phyloP scores from a whole-genome alignment of 1,140 invertebrate species.

The Bursaphelenchus mucronatus region DNA sequence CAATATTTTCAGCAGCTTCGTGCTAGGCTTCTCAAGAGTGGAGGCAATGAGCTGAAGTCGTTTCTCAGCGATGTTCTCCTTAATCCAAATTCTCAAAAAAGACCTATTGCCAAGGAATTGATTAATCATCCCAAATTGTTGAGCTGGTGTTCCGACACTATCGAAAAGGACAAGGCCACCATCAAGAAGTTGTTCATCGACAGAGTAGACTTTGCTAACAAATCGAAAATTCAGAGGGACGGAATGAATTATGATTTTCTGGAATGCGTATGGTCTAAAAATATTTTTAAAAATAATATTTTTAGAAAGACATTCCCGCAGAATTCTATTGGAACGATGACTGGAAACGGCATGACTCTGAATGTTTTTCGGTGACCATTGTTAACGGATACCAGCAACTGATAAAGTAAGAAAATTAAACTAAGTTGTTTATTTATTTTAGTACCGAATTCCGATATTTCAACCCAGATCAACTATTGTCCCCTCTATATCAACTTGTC shows the following conservation, averaged over 20 bases:
- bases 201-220: slow-evolving; percentile 43
- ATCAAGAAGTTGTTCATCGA: slow-evolving; percentile 34
- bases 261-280: slow-evolving; percentile 28
- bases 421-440: slow-evolving; percentile 20
- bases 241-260: slow-evolving; percentile 33
- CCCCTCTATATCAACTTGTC: slow-evolving; percentile 22
- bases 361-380: slow-evolving; percentile 26
- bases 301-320: slow-evolving; percentile 45
- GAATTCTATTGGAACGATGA: slow-evolving; percentile 49
- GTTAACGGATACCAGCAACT: background rate
- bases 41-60: slow-evolving; percentile 39
- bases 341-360: slow-evolving; percentile 39
- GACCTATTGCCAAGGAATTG: slow-evolving; percentile 22
- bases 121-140: slow-evolving; percentile 26
- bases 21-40: slow-evolving; percentile 36
- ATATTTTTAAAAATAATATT: background rate
- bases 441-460: slow-evolving; percentile 31
- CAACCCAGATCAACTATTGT: slow-evolving; percentile 32
- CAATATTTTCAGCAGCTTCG: slow-evolving; percentile 36
- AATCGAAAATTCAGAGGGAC: slow-evolving; percentile 30
- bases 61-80: slow-evolving; percentile 37
- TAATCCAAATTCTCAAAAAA: slow-evolving; percentile 24
- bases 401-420: background rate
- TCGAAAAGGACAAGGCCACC: slow-evolving; percentile 31
- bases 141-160: slow-evolving; percentile 33